A percentile compares a stretch with the other conserved stretches of the same genome.
Evolutionary conservation across 2,797 vertebrate genomes (phyloP).

Genomic region (Leuciscus waleckii): DNA sequence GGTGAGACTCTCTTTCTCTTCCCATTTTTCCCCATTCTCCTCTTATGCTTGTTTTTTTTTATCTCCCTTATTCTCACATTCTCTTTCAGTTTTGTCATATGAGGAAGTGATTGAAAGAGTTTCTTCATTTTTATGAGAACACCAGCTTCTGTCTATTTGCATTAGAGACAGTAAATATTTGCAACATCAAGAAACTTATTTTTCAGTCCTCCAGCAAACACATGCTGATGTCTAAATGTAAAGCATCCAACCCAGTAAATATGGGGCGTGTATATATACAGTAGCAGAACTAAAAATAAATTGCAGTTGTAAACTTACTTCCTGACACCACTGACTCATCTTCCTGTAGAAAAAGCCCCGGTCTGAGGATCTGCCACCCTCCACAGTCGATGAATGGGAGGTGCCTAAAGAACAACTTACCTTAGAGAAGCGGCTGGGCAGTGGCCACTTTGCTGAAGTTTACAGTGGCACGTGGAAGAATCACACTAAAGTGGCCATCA

Average conservation of each 20-base stretch:
- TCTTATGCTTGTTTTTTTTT: background rate
- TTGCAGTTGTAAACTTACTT: background rate
- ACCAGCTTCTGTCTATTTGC: background rate
- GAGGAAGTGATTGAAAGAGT: slow-evolving; percentile 34
- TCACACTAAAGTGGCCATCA: slow-evolving; percentile 80
- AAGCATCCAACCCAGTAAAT: background rate
- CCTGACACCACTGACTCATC: background rate
- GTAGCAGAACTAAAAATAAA: background rate
- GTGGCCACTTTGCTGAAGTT: slow-evolving; percentile 82
- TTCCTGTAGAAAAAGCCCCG: slow-evolving; percentile 72
- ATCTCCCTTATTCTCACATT: background rate
- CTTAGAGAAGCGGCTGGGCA: slow-evolving; percentile 77
- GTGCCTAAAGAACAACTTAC: slow-evolving; percentile 81
- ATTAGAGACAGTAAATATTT: background rate
- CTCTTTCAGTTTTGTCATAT: slow-evolving; percentile 26
- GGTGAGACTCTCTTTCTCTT: slow-evolving; percentile 61
- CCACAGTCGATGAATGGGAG: slow-evolving; percentile 82
- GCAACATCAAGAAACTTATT: background rate
- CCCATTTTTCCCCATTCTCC: background rate
- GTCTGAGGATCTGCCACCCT: slow-evolving; percentile 70
- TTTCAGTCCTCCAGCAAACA: background rate
- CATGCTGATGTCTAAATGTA: background rate
- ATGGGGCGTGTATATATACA: background rate
- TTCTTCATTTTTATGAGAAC: slow-evolving; percentile 21
- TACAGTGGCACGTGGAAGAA: slow-evolving; percentile 82